phyloP scores from a whole-genome alignment of 2,888 invertebrate genomes.

The Dromius quadrimaculatus region DNA sequence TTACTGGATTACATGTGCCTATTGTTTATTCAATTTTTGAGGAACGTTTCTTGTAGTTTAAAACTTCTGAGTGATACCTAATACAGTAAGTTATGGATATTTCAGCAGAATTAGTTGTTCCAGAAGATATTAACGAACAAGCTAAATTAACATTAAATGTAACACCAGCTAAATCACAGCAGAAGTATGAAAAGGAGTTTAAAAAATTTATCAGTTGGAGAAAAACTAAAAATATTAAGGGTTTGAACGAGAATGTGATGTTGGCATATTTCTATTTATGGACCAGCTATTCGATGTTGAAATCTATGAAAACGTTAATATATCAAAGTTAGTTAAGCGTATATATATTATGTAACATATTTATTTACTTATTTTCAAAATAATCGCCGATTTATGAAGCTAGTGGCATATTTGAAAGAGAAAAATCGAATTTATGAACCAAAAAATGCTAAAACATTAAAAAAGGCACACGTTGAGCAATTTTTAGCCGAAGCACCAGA shows the following conservation, averaged over 20 bases:
- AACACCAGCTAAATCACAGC: not conserved
- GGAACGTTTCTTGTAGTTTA: too few species aligned
- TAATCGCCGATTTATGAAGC: constrained; percentile 1
- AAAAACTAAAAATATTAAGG: not conserved
- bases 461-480: constrained; percentile 3
- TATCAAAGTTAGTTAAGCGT: not conserved
- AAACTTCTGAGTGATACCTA: too few species aligned
- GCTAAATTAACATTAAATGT: not conserved
- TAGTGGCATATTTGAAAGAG: not conserved
- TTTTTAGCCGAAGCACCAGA: not conserved
- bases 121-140: not conserved
- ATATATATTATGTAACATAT: not conserved
- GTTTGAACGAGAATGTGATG: not conserved
- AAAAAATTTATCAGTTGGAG: not conserved
- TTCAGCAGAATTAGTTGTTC: too few species aligned
- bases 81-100: too few species aligned
- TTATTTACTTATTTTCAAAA: not conserved
- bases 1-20: too few species aligned
- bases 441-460: not conserved
- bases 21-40: too few species aligned
- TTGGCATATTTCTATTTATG: not conserved
- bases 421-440: not conserved
- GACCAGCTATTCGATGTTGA: not conserved
- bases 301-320: not conserved
- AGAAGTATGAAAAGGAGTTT: not conserved